Evolutionary conservation across 1,140 invertebrate genomes (phyloP).

Genomic region (Drosophila sp.): DNA sequence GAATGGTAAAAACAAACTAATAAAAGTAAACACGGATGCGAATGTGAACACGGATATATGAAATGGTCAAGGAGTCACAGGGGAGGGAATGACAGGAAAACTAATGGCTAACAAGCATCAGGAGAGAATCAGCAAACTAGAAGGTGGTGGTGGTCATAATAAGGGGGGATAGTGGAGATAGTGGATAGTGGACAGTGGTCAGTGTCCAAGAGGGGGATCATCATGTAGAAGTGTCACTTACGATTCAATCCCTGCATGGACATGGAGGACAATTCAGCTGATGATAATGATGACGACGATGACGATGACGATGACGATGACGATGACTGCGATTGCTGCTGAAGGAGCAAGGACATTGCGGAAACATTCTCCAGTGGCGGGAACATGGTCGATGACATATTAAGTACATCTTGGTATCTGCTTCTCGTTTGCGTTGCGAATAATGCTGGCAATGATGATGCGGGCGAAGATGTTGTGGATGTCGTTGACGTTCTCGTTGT

Average conservation of each 20-base stretch:
- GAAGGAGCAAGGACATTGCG: conserved; percentile 59
- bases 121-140: conserved; percentile 4
- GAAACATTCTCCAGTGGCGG: conserved; percentile 65
- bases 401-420: conserved; percentile 84
- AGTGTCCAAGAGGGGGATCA: conserved; percentile 7
- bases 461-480: conserved; percentile 59
- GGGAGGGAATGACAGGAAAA: conserved; percentile 35
- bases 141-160: conserved; percentile 1
- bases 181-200: not conserved
- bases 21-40: conserved; percentile 59
- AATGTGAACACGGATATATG: conserved; percentile 26
- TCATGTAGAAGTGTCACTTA: conserved; percentile 71
- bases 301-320: conserved; percentile 38
- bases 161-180: not conserved
- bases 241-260: conserved; percentile 84
- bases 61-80: conserved; percentile 12
- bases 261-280: conserved; percentile 72
- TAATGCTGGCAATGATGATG: conserved; percentile 74
- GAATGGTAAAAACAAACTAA: conserved; percentile 71
- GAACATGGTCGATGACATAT: conserved; percentile 84
- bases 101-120: conserved; percentile 34
- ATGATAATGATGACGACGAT: conserved; percentile 46
- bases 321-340: conserved; percentile 26
- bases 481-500: conserved; percentile 43
- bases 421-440: conserved; percentile 80